A percentile compares a stretch with the other conserved stretches of the same genome.
These are phyloP conservation scores for Nipponia nippon DNA, from an alignment of 2,113 vertebrate genomes.

Conservation along the genomic window DNA sequence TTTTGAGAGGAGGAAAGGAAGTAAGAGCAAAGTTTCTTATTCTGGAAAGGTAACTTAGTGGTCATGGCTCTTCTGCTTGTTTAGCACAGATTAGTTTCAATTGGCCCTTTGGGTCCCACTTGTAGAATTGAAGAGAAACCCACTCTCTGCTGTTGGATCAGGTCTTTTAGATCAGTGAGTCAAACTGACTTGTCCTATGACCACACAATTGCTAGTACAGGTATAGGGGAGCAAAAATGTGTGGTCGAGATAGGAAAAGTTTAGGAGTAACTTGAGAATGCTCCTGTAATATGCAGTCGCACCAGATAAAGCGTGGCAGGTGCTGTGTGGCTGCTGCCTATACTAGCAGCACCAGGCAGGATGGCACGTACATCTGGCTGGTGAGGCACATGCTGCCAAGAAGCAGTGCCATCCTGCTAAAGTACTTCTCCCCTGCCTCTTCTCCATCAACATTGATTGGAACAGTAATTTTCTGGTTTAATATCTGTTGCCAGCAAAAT, in stretches of 20 bases:
- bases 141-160: not conserved
- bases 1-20: not conserved
- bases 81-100: not conserved
- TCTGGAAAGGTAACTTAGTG: not conserved
- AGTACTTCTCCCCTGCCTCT: not conserved
- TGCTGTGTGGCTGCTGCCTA: not conserved
- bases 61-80: not conserved
- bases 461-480: not conserved
- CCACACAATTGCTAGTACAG: too few species aligned
- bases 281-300: not conserved
- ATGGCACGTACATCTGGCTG: fast-evolving
- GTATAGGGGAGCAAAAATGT: not conserved
- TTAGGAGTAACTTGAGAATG: not conserved
- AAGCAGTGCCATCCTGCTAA: not conserved
- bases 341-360: not conserved
- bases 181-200: not conserved
- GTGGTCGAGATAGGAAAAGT: not conserved
- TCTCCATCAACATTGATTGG: not conserved
- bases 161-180: not conserved
- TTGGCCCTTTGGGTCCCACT: not conserved
- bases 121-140: not conserved
- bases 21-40: not conserved
- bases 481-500: not conserved
- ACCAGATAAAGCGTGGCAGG: not conserved
- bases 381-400: not conserved